These are phyloP conservation scores for Natator depressus DNA, from an alignment of 2,113 vertebrate genomes.

Conservation along the genomic window DNA sequence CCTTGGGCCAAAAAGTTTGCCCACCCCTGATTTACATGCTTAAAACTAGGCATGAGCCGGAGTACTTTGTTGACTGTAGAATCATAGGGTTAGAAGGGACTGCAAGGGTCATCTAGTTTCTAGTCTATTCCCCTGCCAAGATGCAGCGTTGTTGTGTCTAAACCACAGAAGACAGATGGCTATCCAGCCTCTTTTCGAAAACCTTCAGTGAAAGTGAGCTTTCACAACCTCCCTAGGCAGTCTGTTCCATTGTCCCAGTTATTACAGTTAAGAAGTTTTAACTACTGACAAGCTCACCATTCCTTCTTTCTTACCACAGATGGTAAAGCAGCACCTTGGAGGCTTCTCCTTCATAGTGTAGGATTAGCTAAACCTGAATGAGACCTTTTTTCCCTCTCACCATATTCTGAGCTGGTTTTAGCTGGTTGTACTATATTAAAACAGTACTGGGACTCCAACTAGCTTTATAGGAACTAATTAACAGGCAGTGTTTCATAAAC, in stretches of 20 bases:
- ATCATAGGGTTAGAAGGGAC: not conserved
- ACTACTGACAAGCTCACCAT: not conserved
- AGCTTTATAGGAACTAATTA: conserved; percentile 41
- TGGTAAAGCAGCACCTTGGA: not conserved
- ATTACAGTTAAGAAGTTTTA: not conserved
- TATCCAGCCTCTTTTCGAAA: not conserved
- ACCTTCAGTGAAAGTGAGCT: not conserved
- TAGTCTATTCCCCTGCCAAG: not conserved
- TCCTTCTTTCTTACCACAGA: not conserved
- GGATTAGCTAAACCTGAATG: not conserved
- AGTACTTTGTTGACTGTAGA: not conserved
- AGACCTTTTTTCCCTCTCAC: rapidly evolving
- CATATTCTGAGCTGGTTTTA: not conserved
- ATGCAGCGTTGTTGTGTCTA: not conserved
- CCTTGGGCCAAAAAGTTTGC: no score
- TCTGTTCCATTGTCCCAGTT: not conserved
- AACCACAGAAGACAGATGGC: not conserved
- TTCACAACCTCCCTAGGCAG: not conserved
- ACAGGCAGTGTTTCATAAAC: conserved; percentile 17
- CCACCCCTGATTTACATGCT: not conserved
- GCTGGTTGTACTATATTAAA: conserved; percentile 2
- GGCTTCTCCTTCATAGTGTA: not conserved
- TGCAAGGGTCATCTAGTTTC: no score
- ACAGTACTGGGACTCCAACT: conserved; percentile 26
- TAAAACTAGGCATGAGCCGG: not conserved